Evolutionary conservation across 2,113 vertebrate genomes (phyloP).

Genomic region (Vulpes lagopus): DNA sequence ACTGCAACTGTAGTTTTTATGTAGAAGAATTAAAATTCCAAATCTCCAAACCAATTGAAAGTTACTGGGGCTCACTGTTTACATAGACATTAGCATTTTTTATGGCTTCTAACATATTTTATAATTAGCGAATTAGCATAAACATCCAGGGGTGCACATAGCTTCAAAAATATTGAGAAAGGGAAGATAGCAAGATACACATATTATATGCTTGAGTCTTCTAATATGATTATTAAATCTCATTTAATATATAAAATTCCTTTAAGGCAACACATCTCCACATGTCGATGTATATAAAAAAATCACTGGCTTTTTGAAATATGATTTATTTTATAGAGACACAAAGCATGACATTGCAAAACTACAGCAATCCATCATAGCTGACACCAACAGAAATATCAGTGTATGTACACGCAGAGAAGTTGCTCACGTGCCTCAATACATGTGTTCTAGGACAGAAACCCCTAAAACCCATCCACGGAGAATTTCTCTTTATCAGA

Average conservation of each 20-base stretch:
- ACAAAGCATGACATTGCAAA: neutral
- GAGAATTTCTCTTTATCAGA: constrained; percentile 1
- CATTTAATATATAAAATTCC: neutral
- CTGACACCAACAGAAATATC: neutral
- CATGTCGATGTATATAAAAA: neutral
- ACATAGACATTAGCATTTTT: neutral
- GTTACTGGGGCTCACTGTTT: neutral
- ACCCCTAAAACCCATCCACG: fast-evolving
- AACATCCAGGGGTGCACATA: neutral
- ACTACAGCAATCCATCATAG: neutral
- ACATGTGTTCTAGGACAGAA: neutral
- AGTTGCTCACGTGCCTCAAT: neutral
- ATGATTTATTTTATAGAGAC: neutral
- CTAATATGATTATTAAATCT: neutral
- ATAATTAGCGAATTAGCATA: neutral
- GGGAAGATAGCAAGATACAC: neutral
- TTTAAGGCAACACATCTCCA: neutral
- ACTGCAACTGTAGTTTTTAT: neutral
- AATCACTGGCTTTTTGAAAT: neutral
- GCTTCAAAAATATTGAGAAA: neutral
- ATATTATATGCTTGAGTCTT: neutral
- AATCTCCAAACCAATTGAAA: neutral
- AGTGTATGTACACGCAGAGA: neutral
- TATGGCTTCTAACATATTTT: neutral
- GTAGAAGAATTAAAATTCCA: neutral